Percentiles rank a stretch among this genome's conserved stretches.
These are phyloP conservation scores for Heliothis peltigera DNA, from an alignment of 2,888 invertebrate genomes.

Conservation along the genomic window DNA sequence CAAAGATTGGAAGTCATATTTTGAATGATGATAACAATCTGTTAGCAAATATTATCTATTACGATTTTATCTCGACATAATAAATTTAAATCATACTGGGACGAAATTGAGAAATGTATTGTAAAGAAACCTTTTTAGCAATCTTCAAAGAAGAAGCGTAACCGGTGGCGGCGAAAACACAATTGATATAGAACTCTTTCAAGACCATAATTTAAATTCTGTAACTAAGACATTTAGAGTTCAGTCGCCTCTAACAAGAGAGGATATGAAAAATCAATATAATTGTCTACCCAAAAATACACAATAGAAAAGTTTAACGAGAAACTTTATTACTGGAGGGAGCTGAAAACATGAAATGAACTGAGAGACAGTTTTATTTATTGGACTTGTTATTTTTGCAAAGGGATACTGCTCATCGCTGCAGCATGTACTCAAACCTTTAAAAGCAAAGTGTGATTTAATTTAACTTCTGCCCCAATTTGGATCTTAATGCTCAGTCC, in stretches of 20 bases:
- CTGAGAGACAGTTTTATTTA: slow-evolving; percentile 67
- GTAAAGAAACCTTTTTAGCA: neutral
- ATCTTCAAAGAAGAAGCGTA: slow-evolving; percentile 3
- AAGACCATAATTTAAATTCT: slow-evolving; percentile 22
- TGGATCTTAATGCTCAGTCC: slow-evolving; percentile 42
- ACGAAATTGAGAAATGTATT: slow-evolving; percentile 3
- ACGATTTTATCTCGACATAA: slow-evolving; percentile 4
- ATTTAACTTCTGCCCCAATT: slow-evolving; percentile 46
- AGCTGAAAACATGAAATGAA: slow-evolving; percentile 66
- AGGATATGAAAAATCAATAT: slow-evolving; percentile 57
- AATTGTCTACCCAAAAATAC: slow-evolving; percentile 53
- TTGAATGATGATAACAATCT: neutral
- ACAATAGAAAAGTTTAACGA: slow-evolving; percentile 61
- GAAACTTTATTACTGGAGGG: slow-evolving; percentile 58
- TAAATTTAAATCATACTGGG: slow-evolving; percentile 7
- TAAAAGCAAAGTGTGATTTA: slow-evolving; percentile 56
- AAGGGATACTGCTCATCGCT: slow-evolving; percentile 39
- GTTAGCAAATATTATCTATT: slow-evolving; percentile 5
- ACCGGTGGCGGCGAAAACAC: slow-evolving; percentile 9
- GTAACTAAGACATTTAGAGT: slow-evolving; percentile 42
- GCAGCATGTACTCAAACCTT: slow-evolving; percentile 28
- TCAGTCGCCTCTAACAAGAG: slow-evolving; percentile 50
- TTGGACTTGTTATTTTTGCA: slow-evolving; percentile 63
- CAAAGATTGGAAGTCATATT: neutral
- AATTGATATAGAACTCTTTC: slow-evolving; percentile 10